Evolutionary conservation across 1,140 invertebrate genomes (phyloP).

Genomic region (Acromyrmex echinatior): DNA sequence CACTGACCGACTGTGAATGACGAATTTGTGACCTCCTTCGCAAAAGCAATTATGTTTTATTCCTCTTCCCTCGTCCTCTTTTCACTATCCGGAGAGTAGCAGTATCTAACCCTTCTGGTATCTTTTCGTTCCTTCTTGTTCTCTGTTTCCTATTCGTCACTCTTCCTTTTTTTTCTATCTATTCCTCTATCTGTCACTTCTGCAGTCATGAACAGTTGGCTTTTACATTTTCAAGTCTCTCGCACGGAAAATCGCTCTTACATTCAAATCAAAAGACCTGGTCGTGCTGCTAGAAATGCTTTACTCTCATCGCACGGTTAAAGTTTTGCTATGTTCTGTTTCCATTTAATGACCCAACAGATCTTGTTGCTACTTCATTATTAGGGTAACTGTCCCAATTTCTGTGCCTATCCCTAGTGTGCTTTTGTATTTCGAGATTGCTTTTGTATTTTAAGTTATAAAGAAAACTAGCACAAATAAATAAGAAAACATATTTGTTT

Average conservation of each 20-base stretch:
- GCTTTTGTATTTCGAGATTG: too few relatives aligned
- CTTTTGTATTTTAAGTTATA: too few relatives aligned
- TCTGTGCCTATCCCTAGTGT: too few relatives aligned
- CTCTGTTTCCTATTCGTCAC: constrained; percentile 11
- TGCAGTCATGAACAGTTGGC: constrained; percentile 66
- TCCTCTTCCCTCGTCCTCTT: constrained; percentile 32
- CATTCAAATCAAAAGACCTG: constrained; percentile 76
- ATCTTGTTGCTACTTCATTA: constrained; percentile 55
- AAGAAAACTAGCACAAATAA: too few relatives aligned
- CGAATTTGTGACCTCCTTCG: constrained; percentile 76
- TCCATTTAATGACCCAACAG: constrained; percentile 43
- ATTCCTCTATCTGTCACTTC: constrained; percentile 22
- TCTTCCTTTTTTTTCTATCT: constrained; percentile 35
- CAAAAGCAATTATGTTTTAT: constrained; percentile 78
- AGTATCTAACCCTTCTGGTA: constrained; percentile 39
- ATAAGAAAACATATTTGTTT: too few relatives aligned
- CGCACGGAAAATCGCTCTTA: constrained; percentile 77
- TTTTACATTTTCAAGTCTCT: constrained; percentile 76
- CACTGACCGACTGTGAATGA: constrained; percentile 75
- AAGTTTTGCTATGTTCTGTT: constrained; percentile 69
- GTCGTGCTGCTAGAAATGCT: constrained; percentile 60
- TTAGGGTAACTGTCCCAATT: neutral
- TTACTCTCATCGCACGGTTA: constrained; percentile 60
- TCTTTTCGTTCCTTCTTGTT: constrained; percentile 29
- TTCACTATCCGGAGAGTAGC: constrained; percentile 8